phyloP scores from a whole-genome alignment of 2,888 invertebrate genomes.

The Dasysyrphus albostriatus region DNA sequence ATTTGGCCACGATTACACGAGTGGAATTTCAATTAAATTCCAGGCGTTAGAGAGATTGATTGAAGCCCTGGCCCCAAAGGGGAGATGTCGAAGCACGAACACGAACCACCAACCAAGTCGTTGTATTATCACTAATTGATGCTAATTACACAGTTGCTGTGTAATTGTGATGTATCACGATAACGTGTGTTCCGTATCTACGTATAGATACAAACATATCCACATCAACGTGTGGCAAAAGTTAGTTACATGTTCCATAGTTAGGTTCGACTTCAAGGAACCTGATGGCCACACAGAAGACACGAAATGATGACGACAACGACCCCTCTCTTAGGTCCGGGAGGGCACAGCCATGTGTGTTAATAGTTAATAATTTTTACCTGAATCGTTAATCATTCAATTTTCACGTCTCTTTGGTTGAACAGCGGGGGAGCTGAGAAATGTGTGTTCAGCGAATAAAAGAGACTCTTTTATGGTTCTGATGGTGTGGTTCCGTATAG shows the following conservation, averaged over 20 bases:
- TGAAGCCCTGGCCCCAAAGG: conserved; percentile 61
- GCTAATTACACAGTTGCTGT: conserved; percentile 73
- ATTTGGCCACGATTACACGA: conserved; percentile 71
- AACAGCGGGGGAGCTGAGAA: conserved; percentile 63
- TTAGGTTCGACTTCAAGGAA: conserved; percentile 19
- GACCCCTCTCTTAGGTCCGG: conserved; percentile 59
- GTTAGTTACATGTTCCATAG: conserved; percentile 64
- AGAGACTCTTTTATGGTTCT: conserved; percentile 14
- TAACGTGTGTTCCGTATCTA: conserved; percentile 41
- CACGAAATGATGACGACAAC: conserved; percentile 53
- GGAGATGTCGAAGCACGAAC: conserved; percentile 49
- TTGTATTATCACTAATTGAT: conserved; percentile 73
- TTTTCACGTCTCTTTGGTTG: conserved; percentile 74
- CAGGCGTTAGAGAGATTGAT: conserved; percentile 75
- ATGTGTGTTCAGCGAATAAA: conserved; percentile 35
- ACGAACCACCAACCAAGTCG: conserved; percentile 49
- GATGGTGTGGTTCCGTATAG: neutral
- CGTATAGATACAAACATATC: neutral
- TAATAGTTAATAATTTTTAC: conserved; percentile 75
- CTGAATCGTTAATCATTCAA: conserved; percentile 77
- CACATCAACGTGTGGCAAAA: conserved; percentile 52
- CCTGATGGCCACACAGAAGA: conserved; percentile 38
- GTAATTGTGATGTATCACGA: conserved; percentile 75
- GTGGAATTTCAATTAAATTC: conserved; percentile 73
- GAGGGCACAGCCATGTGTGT: conserved; percentile 62